Evolutionary conservation across 2,888 invertebrate species (phyloP).

Genomic region (Masnerella sp.): DNA sequence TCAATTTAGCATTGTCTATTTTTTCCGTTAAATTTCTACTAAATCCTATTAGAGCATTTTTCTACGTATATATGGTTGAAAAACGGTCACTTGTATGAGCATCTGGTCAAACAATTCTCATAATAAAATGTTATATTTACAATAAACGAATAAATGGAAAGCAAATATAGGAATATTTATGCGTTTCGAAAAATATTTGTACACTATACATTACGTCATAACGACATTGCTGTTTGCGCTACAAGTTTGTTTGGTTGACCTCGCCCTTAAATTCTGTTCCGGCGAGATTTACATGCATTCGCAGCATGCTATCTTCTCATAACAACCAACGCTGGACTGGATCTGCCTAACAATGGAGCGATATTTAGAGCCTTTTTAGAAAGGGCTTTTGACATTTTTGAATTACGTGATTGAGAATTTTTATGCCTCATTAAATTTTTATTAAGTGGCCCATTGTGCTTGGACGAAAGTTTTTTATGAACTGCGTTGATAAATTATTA

Average conservation of each 20-base stretch:
- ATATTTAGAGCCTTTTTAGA: slow-evolving; percentile 27
- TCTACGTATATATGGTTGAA: too few relatives aligned
- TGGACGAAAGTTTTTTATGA: too few relatives aligned
- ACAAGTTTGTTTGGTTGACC: slow-evolving; percentile 24
- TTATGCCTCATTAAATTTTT: slow-evolving; percentile 29
- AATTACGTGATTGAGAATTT: slow-evolving; percentile 35
- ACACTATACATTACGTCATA: slow-evolving; percentile 27
- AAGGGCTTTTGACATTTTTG: slow-evolving; percentile 24
- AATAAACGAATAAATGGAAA: slow-evolving; percentile 29
- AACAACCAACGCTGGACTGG: slow-evolving; percentile 25
- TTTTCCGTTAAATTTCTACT: too few relatives aligned
- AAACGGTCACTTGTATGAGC: too few relatives aligned
- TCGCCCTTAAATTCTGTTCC: slow-evolving; percentile 43
- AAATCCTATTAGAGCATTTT: too few relatives aligned
- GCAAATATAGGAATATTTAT: slow-evolving; percentile 17
- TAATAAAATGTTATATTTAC: too few relatives aligned
- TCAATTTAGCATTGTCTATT: too few relatives aligned
- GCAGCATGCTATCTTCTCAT: slow-evolving; percentile 21
- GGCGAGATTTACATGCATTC: slow-evolving; percentile 42
- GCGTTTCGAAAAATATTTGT: slow-evolving; percentile 20
- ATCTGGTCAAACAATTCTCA: too few relatives aligned
- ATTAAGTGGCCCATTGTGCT: slow-evolving; percentile 7
- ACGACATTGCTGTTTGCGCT: slow-evolving; percentile 27
- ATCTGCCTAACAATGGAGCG: slow-evolving; percentile 13
- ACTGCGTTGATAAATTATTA: too few relatives aligned